A percentile compares a stretch with the other conserved stretches of the same genome.
phyloP scores from a whole-genome alignment of 2,888 invertebrate species.

The Cylindroiulus punctatus region DNA sequence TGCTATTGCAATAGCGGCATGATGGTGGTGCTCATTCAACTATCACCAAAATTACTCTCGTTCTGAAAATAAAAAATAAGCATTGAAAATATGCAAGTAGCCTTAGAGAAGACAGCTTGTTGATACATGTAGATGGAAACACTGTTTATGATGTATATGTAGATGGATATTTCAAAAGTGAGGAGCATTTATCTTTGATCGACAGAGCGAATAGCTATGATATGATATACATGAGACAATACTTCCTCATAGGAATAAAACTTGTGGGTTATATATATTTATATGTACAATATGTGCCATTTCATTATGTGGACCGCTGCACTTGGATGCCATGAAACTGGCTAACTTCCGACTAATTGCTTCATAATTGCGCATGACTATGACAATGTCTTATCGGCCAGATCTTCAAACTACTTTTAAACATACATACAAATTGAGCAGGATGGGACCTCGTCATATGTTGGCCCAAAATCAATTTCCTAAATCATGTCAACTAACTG shows the following conservation, averaged over 20 bases:
- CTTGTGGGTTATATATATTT: not conserved
- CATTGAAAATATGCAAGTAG: not conserved
- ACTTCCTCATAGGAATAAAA: conserved; percentile 4
- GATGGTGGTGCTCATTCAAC: not conserved
- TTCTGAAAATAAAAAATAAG: not conserved
- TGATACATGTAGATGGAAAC: not conserved
- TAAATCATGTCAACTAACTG: not conserved
- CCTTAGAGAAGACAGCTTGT: not conserved
- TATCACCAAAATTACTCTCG: not conserved
- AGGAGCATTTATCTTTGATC: not conserved
- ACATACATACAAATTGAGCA: not conserved
- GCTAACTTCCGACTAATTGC: not conserved
- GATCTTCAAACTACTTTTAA: not conserved
- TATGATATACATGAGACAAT: conserved; percentile 12
- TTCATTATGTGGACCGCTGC: not conserved
- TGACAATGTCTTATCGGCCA: not conserved
- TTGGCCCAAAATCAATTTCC: conserved; percentile 21
- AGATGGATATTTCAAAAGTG: conserved; percentile 13
- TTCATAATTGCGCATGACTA: not conserved
- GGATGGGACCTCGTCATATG: not conserved
- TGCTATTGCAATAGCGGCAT: not conserved
- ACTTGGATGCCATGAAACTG: conserved; percentile 23
- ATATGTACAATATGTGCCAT: conserved; percentile 31
- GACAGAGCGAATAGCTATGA: conserved; percentile 11
- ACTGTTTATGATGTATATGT: not conserved